Evolutionary conservation across 2,113 vertebrate species (phyloP).

Genomic region (Otocyon megalotis): DNA sequence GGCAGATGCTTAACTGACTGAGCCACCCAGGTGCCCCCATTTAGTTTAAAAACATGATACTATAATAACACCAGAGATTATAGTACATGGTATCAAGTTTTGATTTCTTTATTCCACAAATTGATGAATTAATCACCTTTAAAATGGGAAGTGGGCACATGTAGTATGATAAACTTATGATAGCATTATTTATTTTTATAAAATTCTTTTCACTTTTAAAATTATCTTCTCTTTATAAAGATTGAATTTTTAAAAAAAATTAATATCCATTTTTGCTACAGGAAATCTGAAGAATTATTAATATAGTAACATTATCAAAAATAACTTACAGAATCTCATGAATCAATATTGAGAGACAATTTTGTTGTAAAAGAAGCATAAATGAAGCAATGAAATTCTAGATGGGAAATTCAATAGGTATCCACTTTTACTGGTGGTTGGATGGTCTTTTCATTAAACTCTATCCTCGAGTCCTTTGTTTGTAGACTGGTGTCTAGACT

Average conservation of each 20-base stretch:
- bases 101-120: slow-evolving; percentile 19
- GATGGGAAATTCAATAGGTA: not conserved
- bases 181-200: slow-evolving; percentile 34
- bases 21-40: no score
- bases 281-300: not conserved
- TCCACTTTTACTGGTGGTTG: not conserved
- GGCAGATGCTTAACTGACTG: no score
- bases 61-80: not conserved
- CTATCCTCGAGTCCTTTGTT: not conserved
- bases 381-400: not conserved
- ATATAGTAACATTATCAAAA: not conserved
- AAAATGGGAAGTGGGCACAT: not conserved
- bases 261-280: not conserved
- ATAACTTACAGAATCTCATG: not conserved
- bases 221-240: not conserved
- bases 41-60: not conserved
- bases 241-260: not conserved
- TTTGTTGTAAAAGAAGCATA: not conserved
- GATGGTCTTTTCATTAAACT: not conserved
- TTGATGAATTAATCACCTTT: not conserved
- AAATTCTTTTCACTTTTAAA: not conserved
- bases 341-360: not conserved
- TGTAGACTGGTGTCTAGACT: not conserved
- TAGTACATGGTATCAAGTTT: not conserved
- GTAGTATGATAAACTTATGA: not conserved